A percentile compares a stretch with the other conserved stretches of the same genome.
phyloP scores from a whole-genome alignment of 2,888 invertebrate species.

The Buathra laborator region DNA sequence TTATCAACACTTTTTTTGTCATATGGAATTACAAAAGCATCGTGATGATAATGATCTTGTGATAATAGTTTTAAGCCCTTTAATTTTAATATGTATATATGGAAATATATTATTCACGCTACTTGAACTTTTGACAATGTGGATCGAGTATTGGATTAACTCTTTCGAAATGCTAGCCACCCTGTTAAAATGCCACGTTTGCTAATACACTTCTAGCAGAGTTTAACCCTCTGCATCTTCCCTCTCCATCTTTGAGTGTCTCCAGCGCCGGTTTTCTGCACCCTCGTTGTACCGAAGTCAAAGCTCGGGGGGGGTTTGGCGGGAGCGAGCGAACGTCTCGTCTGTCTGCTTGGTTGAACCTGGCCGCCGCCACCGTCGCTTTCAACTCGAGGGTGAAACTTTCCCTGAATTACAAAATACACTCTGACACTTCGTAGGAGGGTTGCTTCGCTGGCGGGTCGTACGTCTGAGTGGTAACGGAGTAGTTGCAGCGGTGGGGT shows the following conservation, averaged over 20 bases:
- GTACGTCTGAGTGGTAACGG: slow-evolving; percentile 61
- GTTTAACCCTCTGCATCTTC: slow-evolving; percentile 36
- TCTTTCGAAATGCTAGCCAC: slow-evolving; percentile 59
- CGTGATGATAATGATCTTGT: neutral
- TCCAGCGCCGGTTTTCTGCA: slow-evolving; percentile 33
- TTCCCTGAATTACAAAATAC: slow-evolving; percentile 70
- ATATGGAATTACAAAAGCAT: neutral
- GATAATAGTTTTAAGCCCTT: neutral
- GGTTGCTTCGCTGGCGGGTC: slow-evolving; percentile 21
- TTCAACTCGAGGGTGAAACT: slow-evolving; percentile 65
- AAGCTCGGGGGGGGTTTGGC: slow-evolving; percentile 35
- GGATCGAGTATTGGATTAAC: slow-evolving; percentile 65
- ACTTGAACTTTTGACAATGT: slow-evolving; percentile 36
- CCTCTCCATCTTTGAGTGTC: slow-evolving; percentile 58
- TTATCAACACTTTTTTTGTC: neutral
- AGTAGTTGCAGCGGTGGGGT: slow-evolving; percentile 48
- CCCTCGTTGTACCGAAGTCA: slow-evolving; percentile 50
- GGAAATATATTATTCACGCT: slow-evolving; percentile 34
- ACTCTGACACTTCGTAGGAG: slow-evolving; percentile 66
- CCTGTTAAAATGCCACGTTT: slow-evolving; percentile 64
- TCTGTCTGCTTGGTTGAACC: slow-evolving; percentile 67
- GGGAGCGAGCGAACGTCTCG: slow-evolving; percentile 56
- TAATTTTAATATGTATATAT: slow-evolving; percentile 7
- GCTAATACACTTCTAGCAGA: slow-evolving; percentile 64
- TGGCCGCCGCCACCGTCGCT: slow-evolving; percentile 52